Evolutionary conservation across 2,113 vertebrate genomes (phyloP).

Genomic region (Petrocephalus zakoni): DNA sequence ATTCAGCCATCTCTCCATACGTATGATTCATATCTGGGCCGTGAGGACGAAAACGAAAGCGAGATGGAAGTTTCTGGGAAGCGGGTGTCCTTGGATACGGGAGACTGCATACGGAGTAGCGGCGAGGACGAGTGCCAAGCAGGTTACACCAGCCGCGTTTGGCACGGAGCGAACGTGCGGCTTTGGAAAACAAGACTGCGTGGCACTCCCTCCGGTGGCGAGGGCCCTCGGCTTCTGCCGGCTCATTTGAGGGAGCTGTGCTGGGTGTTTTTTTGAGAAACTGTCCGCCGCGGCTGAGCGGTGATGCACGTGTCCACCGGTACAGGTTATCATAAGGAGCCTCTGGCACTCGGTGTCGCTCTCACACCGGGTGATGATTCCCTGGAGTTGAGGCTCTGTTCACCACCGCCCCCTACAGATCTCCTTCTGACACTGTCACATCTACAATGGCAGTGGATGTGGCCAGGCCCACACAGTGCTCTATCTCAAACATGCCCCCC

Average conservation of each 20-base stretch:
- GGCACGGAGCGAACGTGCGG: not conserved
- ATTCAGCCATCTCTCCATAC: not conserved
- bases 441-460: not conserved
- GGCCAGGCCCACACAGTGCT: conserved; percentile 2
- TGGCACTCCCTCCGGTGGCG: not conserved
- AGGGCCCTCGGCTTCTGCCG: not conserved
- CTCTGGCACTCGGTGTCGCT: not conserved
- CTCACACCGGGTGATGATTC: not conserved
- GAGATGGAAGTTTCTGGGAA: not conserved
- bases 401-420: not conserved
- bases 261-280: not conserved
- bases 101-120: not conserved
- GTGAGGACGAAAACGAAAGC: not conserved
- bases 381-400: not conserved
- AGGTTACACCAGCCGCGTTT: not conserved
- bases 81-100: conserved; percentile 1
- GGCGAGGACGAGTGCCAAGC: not conserved
- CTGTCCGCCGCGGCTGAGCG: not conserved
- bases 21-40: not conserved
- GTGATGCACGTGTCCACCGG: not conserved
- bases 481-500: not conserved
- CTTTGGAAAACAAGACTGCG: not conserved
- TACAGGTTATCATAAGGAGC: not conserved
- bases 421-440: conserved; percentile 13
- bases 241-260: not conserved